Evolutionary conservation across 1,140 invertebrate genomes (phyloP).

Genomic region (Vanessa tameamea): DNA sequence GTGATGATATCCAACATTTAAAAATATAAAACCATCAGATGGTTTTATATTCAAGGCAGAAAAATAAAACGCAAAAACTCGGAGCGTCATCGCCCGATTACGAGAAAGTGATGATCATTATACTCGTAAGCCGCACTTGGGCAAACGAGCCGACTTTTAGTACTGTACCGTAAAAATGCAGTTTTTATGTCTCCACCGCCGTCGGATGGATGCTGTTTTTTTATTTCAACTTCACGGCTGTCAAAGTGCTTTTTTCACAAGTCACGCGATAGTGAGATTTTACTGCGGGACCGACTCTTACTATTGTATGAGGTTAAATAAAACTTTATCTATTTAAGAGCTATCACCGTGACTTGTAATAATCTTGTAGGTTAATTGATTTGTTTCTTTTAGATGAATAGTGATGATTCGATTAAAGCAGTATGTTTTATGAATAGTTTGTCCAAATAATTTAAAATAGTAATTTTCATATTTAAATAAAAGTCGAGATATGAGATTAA

Average conservation of each 20-base stretch:
- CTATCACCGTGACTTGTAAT: background rate
- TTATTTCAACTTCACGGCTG: slow-evolving; percentile 57
- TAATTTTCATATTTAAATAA: too few relatives aligned
- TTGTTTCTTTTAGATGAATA: background rate
- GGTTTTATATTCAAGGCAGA: slow-evolving; percentile 2
- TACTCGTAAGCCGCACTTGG: slow-evolving; percentile 25
- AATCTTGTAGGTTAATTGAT: background rate
- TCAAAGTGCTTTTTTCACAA: slow-evolving; percentile 46
- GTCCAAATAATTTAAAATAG: too few relatives aligned
- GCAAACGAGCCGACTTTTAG: slow-evolving; percentile 32
- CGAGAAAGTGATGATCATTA: slow-evolving; percentile 29
- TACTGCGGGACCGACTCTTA: slow-evolving; percentile 39
- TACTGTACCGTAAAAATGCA: slow-evolving; percentile 47
- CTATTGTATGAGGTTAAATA: slow-evolving; percentile 15
- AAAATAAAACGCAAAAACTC: slow-evolving; percentile 11
- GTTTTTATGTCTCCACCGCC: slow-evolving; percentile 49
- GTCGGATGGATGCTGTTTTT: slow-evolving; percentile 47
- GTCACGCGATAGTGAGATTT: slow-evolving; percentile 52
- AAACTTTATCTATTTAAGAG: background rate
- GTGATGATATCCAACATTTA: background rate
- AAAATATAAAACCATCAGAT: slow-evolving; percentile 1
- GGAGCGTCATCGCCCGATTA: slow-evolving; percentile 25
- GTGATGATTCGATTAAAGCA: too few relatives aligned
- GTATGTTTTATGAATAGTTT: too few relatives aligned
- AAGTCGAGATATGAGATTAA: too few relatives aligned